phyloP scores from a whole-genome alignment of 1,140 invertebrate species.

The Drosophila azteca region DNA sequence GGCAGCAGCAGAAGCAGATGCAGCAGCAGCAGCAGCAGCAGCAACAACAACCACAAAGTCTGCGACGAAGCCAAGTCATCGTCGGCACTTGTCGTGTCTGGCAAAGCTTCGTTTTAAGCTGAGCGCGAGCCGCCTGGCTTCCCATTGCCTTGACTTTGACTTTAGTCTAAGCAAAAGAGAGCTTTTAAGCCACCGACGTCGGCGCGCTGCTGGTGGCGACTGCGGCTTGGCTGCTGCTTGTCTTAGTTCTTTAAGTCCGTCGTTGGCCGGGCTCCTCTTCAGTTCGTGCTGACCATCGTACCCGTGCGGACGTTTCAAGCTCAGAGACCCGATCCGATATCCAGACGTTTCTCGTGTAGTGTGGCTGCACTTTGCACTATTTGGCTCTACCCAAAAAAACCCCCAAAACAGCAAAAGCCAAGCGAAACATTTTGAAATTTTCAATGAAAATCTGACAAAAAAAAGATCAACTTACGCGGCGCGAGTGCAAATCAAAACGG shows the following conservation, averaged over 20 bases:
- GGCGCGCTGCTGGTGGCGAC: constrained; percentile 55
- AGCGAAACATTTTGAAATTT: constrained; percentile 37
- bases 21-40: constrained; percentile 25
- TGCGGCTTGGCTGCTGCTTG: constrained; percentile 53
- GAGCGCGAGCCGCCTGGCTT: constrained; percentile 30
- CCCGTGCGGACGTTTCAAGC: constrained; percentile 81
- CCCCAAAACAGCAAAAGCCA: constrained; percentile 35
- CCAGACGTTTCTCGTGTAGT: constrained; percentile 31
- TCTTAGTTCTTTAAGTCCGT: constrained; percentile 83
- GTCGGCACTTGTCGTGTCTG: constrained; percentile 75
- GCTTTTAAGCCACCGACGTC: constrained; percentile 54
- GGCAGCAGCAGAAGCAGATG: constrained; percentile 21
- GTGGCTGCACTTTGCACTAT: constrained; percentile 55
- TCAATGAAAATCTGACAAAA: background rate
- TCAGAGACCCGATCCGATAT: constrained; percentile 16
- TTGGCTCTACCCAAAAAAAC: constrained; percentile 34
- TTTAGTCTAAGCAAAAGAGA: constrained; percentile 41
- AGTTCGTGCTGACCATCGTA: constrained; percentile 83
- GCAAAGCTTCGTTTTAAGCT: constrained; percentile 62
- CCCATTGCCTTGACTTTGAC: constrained; percentile 62
- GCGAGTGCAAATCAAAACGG: constrained; percentile 54
- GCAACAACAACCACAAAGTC: constrained; percentile 8
- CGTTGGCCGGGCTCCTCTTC: constrained; percentile 82
- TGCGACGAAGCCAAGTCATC: constrained; percentile 22
- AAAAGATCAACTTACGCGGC: constrained; percentile 51